phyloP scores from a whole-genome alignment of 2,797 vertebrate species.

The Sternarchorhynchus goeldii region DNA sequence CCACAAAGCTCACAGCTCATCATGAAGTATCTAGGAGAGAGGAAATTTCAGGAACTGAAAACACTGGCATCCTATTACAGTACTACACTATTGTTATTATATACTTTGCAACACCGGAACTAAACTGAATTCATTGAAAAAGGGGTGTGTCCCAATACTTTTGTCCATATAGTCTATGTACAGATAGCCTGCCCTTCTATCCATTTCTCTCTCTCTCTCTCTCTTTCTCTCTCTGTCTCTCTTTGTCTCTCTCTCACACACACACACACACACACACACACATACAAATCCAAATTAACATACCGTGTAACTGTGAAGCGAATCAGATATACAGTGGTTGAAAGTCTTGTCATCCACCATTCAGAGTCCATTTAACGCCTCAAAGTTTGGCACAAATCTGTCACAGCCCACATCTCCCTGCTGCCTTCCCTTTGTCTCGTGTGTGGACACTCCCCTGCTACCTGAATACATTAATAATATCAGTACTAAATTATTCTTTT shows the following conservation, averaged over 20 bases:
- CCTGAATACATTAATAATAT: conserved; percentile 72
- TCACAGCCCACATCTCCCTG: conserved; percentile 24
- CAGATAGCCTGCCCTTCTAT: conserved; percentile 29
- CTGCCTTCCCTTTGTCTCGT: conserved; percentile 1
- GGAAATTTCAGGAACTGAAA: too few species aligned
- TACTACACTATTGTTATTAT: too few species aligned
- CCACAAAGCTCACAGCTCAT: too few species aligned
- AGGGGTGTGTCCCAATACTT: too few species aligned
- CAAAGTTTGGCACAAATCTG: conserved; percentile 21
- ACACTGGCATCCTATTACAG: too few species aligned
- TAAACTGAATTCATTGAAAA: too few species aligned
- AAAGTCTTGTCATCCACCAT: background rate
- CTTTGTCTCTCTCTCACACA: conserved; percentile 12
- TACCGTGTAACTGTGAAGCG: background rate
- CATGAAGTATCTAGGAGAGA: too few species aligned
- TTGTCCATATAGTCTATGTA: background rate
- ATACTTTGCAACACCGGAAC: too few species aligned
- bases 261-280: conserved; percentile 32
- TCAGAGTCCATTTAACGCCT: background rate
- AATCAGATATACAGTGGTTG: background rate
- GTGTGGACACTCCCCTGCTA: conserved; percentile 43
- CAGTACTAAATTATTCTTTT: conserved; percentile 67
- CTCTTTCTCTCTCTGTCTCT: too few species aligned
- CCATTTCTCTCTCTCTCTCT: too few species aligned
- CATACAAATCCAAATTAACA: background rate